Evolutionary conservation across 1,140 invertebrate species (phyloP), one percentile per base, ranked within the genome.

Genomic region (Drosophila repleta): DNA sequence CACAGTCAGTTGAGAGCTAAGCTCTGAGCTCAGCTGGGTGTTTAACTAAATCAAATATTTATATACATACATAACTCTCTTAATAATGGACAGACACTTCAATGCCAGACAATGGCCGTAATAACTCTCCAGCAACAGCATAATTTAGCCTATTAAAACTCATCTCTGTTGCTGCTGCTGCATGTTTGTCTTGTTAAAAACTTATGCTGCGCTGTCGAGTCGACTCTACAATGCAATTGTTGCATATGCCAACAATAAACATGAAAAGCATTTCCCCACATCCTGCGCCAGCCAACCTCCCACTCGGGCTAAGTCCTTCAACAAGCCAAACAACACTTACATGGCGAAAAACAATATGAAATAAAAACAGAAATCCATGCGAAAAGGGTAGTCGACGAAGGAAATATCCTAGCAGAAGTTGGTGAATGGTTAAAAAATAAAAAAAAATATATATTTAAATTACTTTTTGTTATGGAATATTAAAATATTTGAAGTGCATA

Each of bases 121-220:
- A 20, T 26, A 45, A 15, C 51, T 46, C 24, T 56, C 7, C 3
- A 8, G 29, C 29, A 53, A 15, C 15, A 6, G 13, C 15, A n/a
- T 55, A 63, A 55, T 48, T 49, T 37, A 39, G 37, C 21, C 46
- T 32, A 63, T 69, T 63, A 55, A 69, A 69, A 63, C 45, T 21
- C 39, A 55, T 49, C 21, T 55, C 17, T 8, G 32, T 3, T 4
- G 20, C 8, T 55, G n/a, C n/a, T n/a, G n/a, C 20, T 41, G 11
- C 32, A 35, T 35, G 32, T 39, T 15, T 21, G 45, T 10, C 39
- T 55, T 55, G 49, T 62, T 46, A 10, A 20, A 20, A 53, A 55
- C 58, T 63, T 56, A 15, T 41, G 35, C 49, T 13, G 32, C 11
- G 53, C 41, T 63, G 49, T 55, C 41, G 26, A 1, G 48, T 56